Evolutionary conservation across 2,888 invertebrate genomes (phyloP).

Genomic region (Yponomeuta sedellus): DNA sequence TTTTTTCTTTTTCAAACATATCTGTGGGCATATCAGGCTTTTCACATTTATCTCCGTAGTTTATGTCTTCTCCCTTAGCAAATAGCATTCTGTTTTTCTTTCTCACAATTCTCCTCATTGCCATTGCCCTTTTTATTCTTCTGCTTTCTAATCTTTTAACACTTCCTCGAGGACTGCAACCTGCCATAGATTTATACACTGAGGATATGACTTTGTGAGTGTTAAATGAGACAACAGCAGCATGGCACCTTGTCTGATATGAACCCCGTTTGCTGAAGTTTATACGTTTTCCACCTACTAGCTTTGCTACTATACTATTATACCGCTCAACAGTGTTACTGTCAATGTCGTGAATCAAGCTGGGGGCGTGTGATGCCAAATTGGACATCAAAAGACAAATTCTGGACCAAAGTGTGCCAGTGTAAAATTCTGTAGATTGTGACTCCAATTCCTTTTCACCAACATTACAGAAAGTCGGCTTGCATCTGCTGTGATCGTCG

Average conservation of each 20-base stretch:
- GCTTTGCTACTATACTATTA: conserved; percentile 31
- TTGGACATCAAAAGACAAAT: conserved; percentile 9
- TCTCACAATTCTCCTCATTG: too few relatives aligned
- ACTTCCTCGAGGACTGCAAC: conserved; percentile 3
- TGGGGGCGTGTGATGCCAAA: conserved; percentile 18
- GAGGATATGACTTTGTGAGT: conserved; percentile 16
- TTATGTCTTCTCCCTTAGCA: background rate
- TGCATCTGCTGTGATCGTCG: conserved; percentile 13
- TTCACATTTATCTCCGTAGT: conserved; percentile 14
- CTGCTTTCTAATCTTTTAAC: conserved; percentile 10
- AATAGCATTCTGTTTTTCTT: too few relatives aligned
- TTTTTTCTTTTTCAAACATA: conserved; percentile 3
- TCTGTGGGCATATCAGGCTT: conserved; percentile 17
- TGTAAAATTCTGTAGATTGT: conserved; percentile 16
- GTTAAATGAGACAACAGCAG: conserved; percentile 33
- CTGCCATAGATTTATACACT: conserved; percentile 12
- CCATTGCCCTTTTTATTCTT: too few relatives aligned
- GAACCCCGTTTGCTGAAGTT: conserved; percentile 34
- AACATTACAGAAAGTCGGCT: conserved; percentile 13
- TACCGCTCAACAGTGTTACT: conserved; percentile 33
- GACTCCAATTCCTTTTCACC: conserved; percentile 13
- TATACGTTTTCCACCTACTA: conserved; percentile 34
- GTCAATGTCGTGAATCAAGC: conserved; percentile 24
- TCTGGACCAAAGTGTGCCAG: conserved; percentile 5
- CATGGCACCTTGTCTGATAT: conserved; percentile 30